Conservation (phyloP, 1,140 invertebrate genomes). For the Penaeus indicus region DNA sequence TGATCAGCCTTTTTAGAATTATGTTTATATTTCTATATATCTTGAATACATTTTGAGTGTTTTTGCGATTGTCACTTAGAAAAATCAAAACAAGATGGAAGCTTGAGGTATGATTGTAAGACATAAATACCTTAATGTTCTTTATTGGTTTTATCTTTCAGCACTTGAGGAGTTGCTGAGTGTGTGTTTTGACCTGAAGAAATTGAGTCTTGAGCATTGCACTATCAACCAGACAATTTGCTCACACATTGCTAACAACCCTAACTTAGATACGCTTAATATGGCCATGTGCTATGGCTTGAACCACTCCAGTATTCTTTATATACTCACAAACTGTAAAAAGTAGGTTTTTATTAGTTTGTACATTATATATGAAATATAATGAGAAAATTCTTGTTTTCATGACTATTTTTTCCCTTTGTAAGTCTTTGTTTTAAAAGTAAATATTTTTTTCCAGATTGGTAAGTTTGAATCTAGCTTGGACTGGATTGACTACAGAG, state of each 20-base stretch:
- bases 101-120: no score
- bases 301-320: constrained; percentile 74
- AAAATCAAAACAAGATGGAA: no score
- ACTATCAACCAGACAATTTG: constrained; percentile 77
- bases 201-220: constrained; percentile 86
- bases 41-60: neutral
- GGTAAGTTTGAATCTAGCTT: constrained; percentile 83
- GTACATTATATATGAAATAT: neutral
- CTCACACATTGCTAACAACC: constrained; percentile 77
- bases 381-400: neutral
- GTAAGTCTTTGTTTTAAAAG: neutral
- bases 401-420: neutral
- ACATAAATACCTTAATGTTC: no score
- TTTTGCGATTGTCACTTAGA: no score
- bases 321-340: constrained; percentile 76
- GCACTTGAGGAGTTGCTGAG: constrained; percentile 77
- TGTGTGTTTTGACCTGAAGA: constrained; percentile 80
- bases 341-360: constrained; percentile 72
- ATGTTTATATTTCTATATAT: constrained; percentile 16
- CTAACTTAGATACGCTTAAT: constrained; percentile 80
- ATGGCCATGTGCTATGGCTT: constrained; percentile 81
- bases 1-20: neutral
- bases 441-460: constrained; percentile 74
- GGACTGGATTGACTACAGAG: constrained; percentile 79
- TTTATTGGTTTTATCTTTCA: constrained; percentile 51